Conservation (phyloP, 1,140 invertebrate species). For the Drosophila nebulosa region DNA sequence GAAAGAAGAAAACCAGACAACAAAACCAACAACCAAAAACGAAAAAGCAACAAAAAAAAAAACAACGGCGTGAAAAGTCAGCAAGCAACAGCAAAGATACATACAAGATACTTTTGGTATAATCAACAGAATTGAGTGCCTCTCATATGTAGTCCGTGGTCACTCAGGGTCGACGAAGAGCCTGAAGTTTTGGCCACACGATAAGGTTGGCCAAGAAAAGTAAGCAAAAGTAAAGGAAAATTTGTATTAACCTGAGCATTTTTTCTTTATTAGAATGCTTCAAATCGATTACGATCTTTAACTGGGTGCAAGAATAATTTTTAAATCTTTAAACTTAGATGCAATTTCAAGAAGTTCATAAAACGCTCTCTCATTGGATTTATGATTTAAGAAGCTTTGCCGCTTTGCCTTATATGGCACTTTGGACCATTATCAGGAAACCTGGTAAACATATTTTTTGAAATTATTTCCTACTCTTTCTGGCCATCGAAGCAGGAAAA, state of each 20-base stretch:
- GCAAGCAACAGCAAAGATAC: conserved; percentile 20
- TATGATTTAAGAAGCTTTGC: too few relatives aligned
- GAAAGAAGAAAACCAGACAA: conserved; percentile 6
- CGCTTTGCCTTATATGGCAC: too few relatives aligned
- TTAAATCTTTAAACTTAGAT: too few relatives aligned
- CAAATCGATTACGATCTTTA: too few relatives aligned
- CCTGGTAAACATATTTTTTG: too few relatives aligned
- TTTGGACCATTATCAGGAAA: too few relatives aligned
- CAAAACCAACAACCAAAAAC: conserved; percentile 1
- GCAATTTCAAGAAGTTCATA: too few relatives aligned
- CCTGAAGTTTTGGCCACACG: conserved; percentile 34
- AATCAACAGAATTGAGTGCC: conserved; percentile 42
- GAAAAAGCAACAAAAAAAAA: conserved; percentile 10
- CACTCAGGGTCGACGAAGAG: conserved; percentile 1
- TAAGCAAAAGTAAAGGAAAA: background rate
- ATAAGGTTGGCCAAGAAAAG: conserved; percentile 29
- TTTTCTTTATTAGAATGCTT: too few relatives aligned
- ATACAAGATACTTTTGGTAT: conserved; percentile 3
- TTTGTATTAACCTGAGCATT: background rate
- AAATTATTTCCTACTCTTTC: too few relatives aligned
- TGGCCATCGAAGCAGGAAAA: too few relatives aligned
- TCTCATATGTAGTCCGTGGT: conserved; percentile 23
- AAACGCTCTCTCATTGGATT: too few relatives aligned
- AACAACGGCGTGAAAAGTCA: conserved; percentile 26
- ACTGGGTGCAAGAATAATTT: too few relatives aligned